Evolutionary conservation across 2,888 invertebrate genomes (phyloP), one percentile per base, ranked within the genome.

Genomic region (Eledone cirrhosa): DNA sequence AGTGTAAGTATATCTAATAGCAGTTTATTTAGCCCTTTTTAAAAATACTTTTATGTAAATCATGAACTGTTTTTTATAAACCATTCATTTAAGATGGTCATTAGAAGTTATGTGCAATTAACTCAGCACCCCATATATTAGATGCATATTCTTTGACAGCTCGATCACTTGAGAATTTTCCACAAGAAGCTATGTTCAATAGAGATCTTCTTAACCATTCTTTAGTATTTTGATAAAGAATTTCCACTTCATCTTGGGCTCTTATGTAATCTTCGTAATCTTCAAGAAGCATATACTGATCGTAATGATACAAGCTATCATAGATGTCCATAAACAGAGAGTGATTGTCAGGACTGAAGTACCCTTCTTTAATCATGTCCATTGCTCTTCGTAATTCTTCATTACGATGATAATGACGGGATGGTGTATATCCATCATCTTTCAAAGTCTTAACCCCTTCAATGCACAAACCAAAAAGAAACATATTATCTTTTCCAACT

Each of bases 401-500:
- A 27, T 76, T 76, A 2, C 16, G 22, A 24, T 76, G 27, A 48
- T 76, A 76, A 76, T 48, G 24, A 19, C n/a, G n/a, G 13, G 72
- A 72, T 14, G 72, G 1, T 72, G 31, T 72, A 24, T 72, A 72
- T 0, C 27, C 29, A 3, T 19, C 14, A 1, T n/a, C 2, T 48
- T 48, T 92, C 86, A 95, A 93, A 0, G 92, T 95, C 84, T 91
- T 90, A 0, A 90, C 90, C 77, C 90, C 87, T 8, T 88, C 87
- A 8, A 89, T 89, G 16, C 83, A 89, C 88, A 90, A 86, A 75
- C 93, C 99, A 90, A 99, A 99, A 88, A 99, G 98, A 92, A 99
- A 99, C 88, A 99, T 95, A 90, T 99, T 99, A 0, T 97, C 94
- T 78, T 93, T 92, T 0, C 98, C 99, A 94, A 98, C 98, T 91